phyloP scores from a whole-genome alignment of 2,888 invertebrate species.

The Diaprepes abbreviatus region DNA sequence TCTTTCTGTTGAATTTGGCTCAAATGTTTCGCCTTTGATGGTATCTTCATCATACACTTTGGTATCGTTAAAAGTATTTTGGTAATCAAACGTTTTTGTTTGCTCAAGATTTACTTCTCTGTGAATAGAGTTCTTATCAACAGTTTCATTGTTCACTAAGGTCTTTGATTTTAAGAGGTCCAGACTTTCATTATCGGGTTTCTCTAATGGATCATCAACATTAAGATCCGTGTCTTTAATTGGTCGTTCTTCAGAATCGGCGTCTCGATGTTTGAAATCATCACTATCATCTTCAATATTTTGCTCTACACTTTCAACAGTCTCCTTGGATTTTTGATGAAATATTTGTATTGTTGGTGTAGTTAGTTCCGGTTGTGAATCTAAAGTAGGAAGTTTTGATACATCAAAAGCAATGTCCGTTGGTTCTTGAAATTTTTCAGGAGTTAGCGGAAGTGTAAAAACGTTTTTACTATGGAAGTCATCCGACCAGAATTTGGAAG shows the following conservation, averaged over 20 bases:
- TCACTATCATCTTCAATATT: slow-evolving; percentile 62
- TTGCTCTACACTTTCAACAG: slow-evolving; percentile 71
- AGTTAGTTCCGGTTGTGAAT: slow-evolving; percentile 62
- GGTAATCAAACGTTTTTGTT: slow-evolving; percentile 68
- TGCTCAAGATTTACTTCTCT: slow-evolving; percentile 66
- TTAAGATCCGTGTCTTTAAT: slow-evolving; percentile 52
- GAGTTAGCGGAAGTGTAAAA: slow-evolving; percentile 69
- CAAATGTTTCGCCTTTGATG: slow-evolving; percentile 26
- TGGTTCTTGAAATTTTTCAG: slow-evolving; percentile 61
- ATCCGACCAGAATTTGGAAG: slow-evolving; percentile 69
- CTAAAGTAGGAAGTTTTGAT: slow-evolving; percentile 35
- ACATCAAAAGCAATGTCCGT: slow-evolving; percentile 29
- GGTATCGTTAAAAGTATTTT: slow-evolving; percentile 71
- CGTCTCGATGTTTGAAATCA: slow-evolving; percentile 45
- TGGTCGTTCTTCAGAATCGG: slow-evolving; percentile 41
- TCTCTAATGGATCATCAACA: slow-evolving; percentile 51
- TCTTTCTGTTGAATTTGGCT: slow-evolving; percentile 23
- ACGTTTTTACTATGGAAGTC: slow-evolving; percentile 71
- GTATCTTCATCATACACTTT: slow-evolving; percentile 63
- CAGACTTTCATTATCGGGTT: slow-evolving; percentile 54
- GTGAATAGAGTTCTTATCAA: slow-evolving; percentile 58
- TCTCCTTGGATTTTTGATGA: slow-evolving; percentile 70
- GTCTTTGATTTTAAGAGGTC: slow-evolving; percentile 59
- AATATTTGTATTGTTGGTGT: slow-evolving; percentile 72
- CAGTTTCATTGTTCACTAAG: slow-evolving; percentile 57